Base-by-base conservation (phyloP, 1,140 invertebrate species). In the Solenopsis invicta region DNA sequence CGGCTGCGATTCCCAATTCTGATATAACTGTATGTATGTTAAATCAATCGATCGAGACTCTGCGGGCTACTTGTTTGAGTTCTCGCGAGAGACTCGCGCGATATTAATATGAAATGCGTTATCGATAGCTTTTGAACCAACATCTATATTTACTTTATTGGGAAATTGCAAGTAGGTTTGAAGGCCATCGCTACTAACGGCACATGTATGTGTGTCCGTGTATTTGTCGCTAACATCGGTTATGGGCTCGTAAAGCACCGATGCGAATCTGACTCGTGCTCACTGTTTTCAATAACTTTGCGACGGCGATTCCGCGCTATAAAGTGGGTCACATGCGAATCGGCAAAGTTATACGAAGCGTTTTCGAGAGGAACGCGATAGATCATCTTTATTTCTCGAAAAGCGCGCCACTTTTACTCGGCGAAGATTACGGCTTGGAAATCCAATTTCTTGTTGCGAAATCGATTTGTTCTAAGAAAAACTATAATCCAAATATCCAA, bases 201-300 rank as follows among this genome's bases (percentile, higher is more conserved):
- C 12, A 52, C 2, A 54, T 10, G 29, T 8, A 18, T 5, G 21
- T 12, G 10, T n/a, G 12, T 24, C 29, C 37, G 72, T 45, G 37
- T 59, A 64, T 78, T 77, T 77, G 48, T 50, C 71, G 81, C 13
- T 37, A 56, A 18, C 50, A 76, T 85, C 48, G 72, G 48, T 85
- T 77, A 66, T 54, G 50, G 16, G 34, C 59, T 85, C 82, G 72
- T 64, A 64, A 85, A 67, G 62, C 62, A 67, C 9, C 75, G 84
- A 86, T 80, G 74, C 21, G 75, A 80, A 59, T 78, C 75, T 59
- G n/a, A 80, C 75, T 67, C 29, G 61, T 50, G 21, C n/a, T 84
- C 59, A 21, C 16, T 67, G 56, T 75, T 88, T 88, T 87, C 85
- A 61, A 87, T 87, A 89, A 84, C 69, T 69, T 24, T 34, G 56